These are phyloP conservation scores for Phaonia tiefii DNA, from an alignment of 2,888 invertebrate genomes.

Conservation along the genomic window DNA sequence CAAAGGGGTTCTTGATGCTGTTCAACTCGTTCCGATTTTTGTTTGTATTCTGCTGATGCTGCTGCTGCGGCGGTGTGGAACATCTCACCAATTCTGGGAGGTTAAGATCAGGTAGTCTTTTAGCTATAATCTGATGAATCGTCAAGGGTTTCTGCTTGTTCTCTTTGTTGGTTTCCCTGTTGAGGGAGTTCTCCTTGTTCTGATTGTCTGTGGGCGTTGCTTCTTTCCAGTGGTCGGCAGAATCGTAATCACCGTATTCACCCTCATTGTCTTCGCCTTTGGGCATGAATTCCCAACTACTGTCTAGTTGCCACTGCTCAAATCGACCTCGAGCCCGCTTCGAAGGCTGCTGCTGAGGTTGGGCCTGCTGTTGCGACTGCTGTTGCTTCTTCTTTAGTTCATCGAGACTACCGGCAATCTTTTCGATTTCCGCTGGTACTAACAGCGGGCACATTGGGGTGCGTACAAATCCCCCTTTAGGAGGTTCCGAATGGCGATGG, in stretches of 20 bases:
- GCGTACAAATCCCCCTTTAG: slow-evolving; percentile 78
- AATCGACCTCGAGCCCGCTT: slow-evolving; percentile 79
- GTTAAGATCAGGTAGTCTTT: slow-evolving; percentile 81
- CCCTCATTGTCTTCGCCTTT: slow-evolving; percentile 77
- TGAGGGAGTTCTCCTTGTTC: slow-evolving; percentile 75
- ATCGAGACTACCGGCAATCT: slow-evolving; percentile 80
- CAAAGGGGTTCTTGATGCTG: slow-evolving; percentile 75
- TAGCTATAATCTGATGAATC: slow-evolving; percentile 89
- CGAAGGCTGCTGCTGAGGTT: slow-evolving; percentile 70
- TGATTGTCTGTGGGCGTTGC: slow-evolving; percentile 62
- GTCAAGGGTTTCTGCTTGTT: slow-evolving; percentile 83
- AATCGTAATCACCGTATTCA: slow-evolving; percentile 77
- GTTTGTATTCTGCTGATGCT: slow-evolving; percentile 38
- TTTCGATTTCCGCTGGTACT: slow-evolving; percentile 82
- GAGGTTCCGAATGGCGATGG: slow-evolving; percentile 85
- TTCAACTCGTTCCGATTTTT: slow-evolving; percentile 65
- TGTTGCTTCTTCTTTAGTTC: slow-evolving; percentile 82
- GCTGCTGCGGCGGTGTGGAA: slow-evolving; percentile 80
- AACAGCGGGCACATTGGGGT: slow-evolving; percentile 83
- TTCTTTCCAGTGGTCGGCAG: slow-evolving; percentile 77
- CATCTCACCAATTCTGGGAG: slow-evolving; percentile 86
- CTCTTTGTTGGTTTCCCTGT: slow-evolving; percentile 72
- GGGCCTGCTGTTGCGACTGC: slow-evolving; percentile 69
- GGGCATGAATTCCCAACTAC: slow-evolving; percentile 95
- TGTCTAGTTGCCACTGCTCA: slow-evolving; percentile 91